These are phyloP conservation scores for Cactoblastis cactorum DNA, from an alignment of 2,888 invertebrate genomes.

Conservation along the genomic window DNA sequence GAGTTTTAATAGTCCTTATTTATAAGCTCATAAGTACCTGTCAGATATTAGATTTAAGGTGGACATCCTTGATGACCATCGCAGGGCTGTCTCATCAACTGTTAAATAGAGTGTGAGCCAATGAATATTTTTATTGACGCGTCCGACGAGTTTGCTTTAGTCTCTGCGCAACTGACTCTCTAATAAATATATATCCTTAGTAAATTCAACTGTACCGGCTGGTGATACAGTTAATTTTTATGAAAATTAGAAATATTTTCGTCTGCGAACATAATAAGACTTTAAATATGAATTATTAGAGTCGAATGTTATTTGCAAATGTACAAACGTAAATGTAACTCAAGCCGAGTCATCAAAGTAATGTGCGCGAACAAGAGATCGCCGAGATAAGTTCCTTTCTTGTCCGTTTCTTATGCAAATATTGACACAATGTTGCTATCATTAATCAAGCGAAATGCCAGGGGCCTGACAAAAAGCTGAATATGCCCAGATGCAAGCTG, in stretches of 20 bases:
- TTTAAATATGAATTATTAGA: constrained; percentile 28
- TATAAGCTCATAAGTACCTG: too few species aligned
- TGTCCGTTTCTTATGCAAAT: constrained; percentile 77
- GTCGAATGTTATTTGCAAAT: constrained; percentile 28
- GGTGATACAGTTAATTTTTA: constrained; percentile 30
- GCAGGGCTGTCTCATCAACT: constrained; percentile 64
- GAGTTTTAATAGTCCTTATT: too few species aligned
- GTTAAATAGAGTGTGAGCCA: constrained; percentile 74
- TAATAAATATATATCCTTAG: constrained; percentile 17
- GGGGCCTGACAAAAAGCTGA: constrained; percentile 47
- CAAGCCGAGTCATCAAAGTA: constrained; percentile 58
- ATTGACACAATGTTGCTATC: constrained; percentile 71
- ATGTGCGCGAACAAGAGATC: constrained; percentile 55
- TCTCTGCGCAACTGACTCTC: constrained; percentile 29
- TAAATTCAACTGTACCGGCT: constrained; percentile 33
- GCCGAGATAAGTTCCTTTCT: constrained; percentile 67
- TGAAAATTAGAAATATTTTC: constrained; percentile 2
- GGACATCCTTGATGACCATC: constrained; percentile 49
- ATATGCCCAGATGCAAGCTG: constrained; percentile 38
- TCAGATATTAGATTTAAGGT: too few species aligned
- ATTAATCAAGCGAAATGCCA: constrained; percentile 69
- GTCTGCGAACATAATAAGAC: constrained; percentile 18
- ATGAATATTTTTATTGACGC: constrained; percentile 78
- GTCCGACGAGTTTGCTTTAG: constrained; percentile 56
- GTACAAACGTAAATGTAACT: constrained; percentile 31